A percentile compares a stretch with the other conserved stretches of the same genome.
phyloP scores from a whole-genome alignment of 2,797 vertebrate genomes.

The Pangasius krempfi region DNA sequence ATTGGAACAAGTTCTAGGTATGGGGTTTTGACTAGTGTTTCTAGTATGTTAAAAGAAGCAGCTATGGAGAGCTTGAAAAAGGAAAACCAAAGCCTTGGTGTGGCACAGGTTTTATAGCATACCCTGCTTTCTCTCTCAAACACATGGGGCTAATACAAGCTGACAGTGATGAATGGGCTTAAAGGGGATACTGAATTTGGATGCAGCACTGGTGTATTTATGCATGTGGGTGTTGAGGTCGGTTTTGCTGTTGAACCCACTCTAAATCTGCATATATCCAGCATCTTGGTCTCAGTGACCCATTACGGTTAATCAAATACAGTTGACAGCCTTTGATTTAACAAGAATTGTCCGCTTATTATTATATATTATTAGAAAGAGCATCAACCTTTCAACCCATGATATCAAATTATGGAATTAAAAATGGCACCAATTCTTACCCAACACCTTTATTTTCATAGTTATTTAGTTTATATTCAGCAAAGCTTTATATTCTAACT shows the following conservation, averaged over 20 bases:
- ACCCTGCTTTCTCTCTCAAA: constrained; percentile 21
- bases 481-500: background rate
- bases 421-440: background rate
- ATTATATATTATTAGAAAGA: background rate
- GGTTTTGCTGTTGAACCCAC: constrained; percentile 29
- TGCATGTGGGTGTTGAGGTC: constrained; percentile 30
- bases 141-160: constrained; percentile 47
- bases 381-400: background rate
- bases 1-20: background rate
- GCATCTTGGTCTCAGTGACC: constrained; percentile 21
- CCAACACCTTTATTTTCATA: background rate
- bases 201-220: constrained; percentile 42
- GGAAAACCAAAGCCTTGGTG: background rate
- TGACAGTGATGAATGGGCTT: constrained; percentile 61
- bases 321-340: constrained; percentile 52
- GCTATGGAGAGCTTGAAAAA: background rate
- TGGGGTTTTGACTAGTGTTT: background rate
- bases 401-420: background rate
- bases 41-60: constrained; percentile 1
- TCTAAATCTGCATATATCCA: constrained; percentile 57
- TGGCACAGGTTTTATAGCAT: constrained; percentile 16
- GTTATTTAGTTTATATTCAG: background rate
- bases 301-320: constrained; percentile 57
- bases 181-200: constrained; percentile 43
- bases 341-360: constrained; percentile 38